Conservation (phyloP, 1,140 invertebrate species). For the Drosophila chauvacae region DNA sequence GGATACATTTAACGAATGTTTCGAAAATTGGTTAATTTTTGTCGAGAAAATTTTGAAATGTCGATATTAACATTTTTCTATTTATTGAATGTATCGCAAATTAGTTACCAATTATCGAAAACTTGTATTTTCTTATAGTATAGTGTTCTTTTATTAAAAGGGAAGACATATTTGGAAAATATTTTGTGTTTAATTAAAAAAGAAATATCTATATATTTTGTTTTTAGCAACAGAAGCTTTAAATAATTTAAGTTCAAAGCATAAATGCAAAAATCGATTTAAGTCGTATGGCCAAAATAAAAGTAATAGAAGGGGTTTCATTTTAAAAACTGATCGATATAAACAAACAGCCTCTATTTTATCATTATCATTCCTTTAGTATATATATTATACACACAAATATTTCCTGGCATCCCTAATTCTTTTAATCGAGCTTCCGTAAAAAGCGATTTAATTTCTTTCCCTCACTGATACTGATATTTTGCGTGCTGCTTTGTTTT, state of each 20-base stretch:
- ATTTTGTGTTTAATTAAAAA: too few species aligned
- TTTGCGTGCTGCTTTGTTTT: constrained; percentile 15
- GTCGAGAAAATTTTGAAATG: too few species aligned
- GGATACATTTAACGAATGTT: too few species aligned
- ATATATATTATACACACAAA: neutral
- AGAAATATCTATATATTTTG: neutral
- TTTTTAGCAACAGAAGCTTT: neutral
- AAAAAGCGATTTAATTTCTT: constrained; percentile 8
- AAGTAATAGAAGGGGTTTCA: neutral
- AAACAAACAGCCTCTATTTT: neutral
- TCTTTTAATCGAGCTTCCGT: constrained; percentile 38
- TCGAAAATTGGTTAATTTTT: too few species aligned
- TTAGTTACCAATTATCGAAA: too few species aligned
- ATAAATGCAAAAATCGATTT: neutral
- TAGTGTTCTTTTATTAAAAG: too few species aligned
- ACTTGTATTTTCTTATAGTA: too few species aligned
- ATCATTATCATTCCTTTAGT: neutral
- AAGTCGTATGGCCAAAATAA: neutral
- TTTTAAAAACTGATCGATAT: neutral
- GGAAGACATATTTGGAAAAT: too few species aligned
- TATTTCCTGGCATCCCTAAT: constrained; percentile 9
- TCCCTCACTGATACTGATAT: neutral
- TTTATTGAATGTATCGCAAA: too few species aligned
- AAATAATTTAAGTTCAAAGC: neutral
- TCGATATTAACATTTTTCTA: too few species aligned